Conservation (phyloP, 2,888 invertebrate species). For the Mamestra brassicae region DNA sequence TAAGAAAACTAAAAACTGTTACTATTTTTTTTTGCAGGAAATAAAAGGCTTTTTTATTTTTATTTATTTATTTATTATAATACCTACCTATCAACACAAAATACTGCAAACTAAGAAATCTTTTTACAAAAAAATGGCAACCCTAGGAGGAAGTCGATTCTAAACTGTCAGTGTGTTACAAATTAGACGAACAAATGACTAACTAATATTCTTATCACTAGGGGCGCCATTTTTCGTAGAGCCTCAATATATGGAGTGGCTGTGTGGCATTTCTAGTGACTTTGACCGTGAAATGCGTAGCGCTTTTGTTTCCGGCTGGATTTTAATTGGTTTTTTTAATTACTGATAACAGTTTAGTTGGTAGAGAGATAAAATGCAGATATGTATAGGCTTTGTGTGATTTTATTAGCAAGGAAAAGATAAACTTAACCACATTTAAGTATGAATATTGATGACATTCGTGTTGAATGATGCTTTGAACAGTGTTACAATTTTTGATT, state of each 20-base stretch:
- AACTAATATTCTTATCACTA: constrained; percentile 31
- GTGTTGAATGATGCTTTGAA: too few relatives aligned
- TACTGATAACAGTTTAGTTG: constrained; percentile 24
- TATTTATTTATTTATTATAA: too few relatives aligned
- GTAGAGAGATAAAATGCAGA: constrained; percentile 24
- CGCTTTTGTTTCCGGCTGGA: constrained; percentile 35
- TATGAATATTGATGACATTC: too few relatives aligned
- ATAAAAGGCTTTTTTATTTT: too few relatives aligned
- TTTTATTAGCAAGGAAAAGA: neutral
- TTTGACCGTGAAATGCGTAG: constrained; percentile 18
- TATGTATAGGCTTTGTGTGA: neutral
- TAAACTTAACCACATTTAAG: too few relatives aligned
- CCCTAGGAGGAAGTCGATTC: constrained; percentile 21
- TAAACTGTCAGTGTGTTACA: constrained; percentile 5
- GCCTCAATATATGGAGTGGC: neutral
- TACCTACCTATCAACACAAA: too few relatives aligned
- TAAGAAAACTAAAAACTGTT: too few relatives aligned
- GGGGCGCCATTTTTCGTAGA: constrained; percentile 13
- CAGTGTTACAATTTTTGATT: too few relatives aligned
- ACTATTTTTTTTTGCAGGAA: too few relatives aligned
- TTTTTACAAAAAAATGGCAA: neutral
- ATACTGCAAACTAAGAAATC: too few relatives aligned
- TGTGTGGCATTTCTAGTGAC: constrained; percentile 12
- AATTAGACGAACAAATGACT: constrained; percentile 36
- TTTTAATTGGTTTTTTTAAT: constrained; percentile 33